Evolutionary conservation across 2,113 vertebrate genomes (phyloP).

Genomic region (Cottus gobio): DNA sequence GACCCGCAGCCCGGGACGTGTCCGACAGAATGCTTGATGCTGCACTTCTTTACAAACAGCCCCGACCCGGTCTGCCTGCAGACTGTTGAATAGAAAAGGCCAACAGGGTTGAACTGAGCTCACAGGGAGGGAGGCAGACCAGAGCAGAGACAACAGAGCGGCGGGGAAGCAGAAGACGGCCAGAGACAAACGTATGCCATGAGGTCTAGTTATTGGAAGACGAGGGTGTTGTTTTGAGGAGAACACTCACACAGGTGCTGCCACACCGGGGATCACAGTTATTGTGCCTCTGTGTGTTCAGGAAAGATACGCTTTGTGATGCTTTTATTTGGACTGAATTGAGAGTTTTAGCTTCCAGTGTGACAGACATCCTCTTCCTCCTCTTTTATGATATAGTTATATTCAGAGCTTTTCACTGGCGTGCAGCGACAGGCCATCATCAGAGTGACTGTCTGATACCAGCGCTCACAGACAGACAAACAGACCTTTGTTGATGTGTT

Average conservation of each 20-base stretch:
- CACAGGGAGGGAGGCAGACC: slow-evolving; percentile 1
- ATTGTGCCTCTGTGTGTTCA: slow-evolving; percentile 30
- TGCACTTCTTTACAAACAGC: slow-evolving; percentile 76
- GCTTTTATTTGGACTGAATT: slow-evolving; percentile 49
- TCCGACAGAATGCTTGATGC: slow-evolving; percentile 74
- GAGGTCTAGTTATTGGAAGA: slow-evolving; percentile 20
- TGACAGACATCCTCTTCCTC: slow-evolving; percentile 16
- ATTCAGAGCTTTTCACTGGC: slow-evolving; percentile 19
- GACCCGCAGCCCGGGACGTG: slow-evolving; percentile 46
- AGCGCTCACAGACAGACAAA: slow-evolving; percentile 30
- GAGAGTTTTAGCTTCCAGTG: slow-evolving; percentile 16
- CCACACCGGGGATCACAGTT: slow-evolving; percentile 41
- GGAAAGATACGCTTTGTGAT: slow-evolving; percentile 38
- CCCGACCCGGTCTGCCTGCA: slow-evolving; percentile 56
- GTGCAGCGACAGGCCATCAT: slow-evolving; percentile 51
- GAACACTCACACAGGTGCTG: slow-evolving; percentile 8
- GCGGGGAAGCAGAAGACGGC: slow-evolving; percentile 1
- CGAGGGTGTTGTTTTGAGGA: neutral
- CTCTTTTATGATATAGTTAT: neutral
- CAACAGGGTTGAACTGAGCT: slow-evolving; percentile 52
- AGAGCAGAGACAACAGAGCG: neutral
- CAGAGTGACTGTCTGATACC: slow-evolving; percentile 22
- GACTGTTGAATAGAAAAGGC: slow-evolving; percentile 64
- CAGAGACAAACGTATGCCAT: slow-evolving; percentile 11
- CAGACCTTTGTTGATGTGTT: slow-evolving; percentile 54